phyloP scores from a whole-genome alignment of 2,113 vertebrate genomes.

The Otus sunia region DNA sequence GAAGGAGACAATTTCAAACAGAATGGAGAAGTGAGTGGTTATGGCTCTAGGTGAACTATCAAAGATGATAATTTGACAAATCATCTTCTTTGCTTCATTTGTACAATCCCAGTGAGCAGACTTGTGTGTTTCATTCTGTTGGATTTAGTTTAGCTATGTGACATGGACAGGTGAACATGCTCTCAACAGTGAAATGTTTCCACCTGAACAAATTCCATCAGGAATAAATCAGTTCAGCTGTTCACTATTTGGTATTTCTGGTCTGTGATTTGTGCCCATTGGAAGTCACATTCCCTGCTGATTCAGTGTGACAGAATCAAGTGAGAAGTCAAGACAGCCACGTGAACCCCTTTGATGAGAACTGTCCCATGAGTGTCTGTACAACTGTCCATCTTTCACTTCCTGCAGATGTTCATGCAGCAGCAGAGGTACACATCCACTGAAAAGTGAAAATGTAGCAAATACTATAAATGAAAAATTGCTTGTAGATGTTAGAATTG shows the following conservation, averaged over 20 bases:
- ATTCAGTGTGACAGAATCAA: not conserved
- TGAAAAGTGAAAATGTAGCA: not conserved
- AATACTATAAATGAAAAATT: not conserved
- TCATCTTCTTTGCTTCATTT: not conserved
- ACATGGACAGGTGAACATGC: not conserved
- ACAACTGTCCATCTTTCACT: not conserved
- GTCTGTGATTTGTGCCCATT: not conserved
- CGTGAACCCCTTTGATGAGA: not conserved
- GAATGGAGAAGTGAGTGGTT: not conserved
- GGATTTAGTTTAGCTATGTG: not conserved
- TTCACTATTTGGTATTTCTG: not conserved
- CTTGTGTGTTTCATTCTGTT: not conserved
- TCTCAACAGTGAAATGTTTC: not conserved
- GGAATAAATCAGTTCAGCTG: not conserved
- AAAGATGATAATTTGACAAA: not conserved
- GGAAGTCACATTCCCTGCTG: not conserved
- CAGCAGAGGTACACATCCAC: not conserved
- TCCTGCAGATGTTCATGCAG: not conserved
- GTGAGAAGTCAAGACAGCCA: not conserved
- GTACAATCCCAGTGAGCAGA: not conserved
- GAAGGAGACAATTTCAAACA: conserved; percentile 13
- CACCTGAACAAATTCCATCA: not conserved
- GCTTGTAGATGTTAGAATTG: not conserved
- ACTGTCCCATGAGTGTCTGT: not conserved
- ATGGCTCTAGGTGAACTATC: conserved; percentile 11